phyloP scores from a whole-genome alignment of 2,888 invertebrate species.

The Brachyptera risi region DNA sequence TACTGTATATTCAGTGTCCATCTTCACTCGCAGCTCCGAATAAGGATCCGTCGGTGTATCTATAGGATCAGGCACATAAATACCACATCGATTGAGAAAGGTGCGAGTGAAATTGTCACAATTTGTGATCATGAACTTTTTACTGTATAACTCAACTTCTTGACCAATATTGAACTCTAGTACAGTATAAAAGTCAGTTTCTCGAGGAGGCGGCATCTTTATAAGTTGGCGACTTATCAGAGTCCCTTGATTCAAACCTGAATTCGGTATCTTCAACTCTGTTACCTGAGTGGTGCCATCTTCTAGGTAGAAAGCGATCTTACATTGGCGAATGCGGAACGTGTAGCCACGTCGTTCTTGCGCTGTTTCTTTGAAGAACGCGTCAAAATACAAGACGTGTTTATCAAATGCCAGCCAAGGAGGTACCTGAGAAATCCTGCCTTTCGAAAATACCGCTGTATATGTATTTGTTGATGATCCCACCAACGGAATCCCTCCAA shows the following conservation, averaged over 20 bases:
- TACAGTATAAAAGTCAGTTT: slow-evolving; percentile 74
- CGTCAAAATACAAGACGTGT: slow-evolving; percentile 74
- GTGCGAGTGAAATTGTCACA: slow-evolving; percentile 85
- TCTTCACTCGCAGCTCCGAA: slow-evolving; percentile 38
- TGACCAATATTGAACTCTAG: slow-evolving; percentile 83
- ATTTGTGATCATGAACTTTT: slow-evolving; percentile 73
- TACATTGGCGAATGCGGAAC: slow-evolving; percentile 71
- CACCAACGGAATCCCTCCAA: slow-evolving; percentile 53
- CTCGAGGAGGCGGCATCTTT: slow-evolving; percentile 65
- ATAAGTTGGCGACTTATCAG: slow-evolving; percentile 79
- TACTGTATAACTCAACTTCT: slow-evolving; percentile 75
- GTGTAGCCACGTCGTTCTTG: slow-evolving; percentile 66
- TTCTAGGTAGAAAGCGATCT: slow-evolving; percentile 82
- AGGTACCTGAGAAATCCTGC: slow-evolving; percentile 70
- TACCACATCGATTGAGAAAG: slow-evolving; percentile 80
- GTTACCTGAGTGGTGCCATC: slow-evolving; percentile 85
- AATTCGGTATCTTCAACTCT: neutral
- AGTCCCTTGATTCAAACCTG: slow-evolving; percentile 50
- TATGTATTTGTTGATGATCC: slow-evolving; percentile 51
- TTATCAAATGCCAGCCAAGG: slow-evolving; percentile 87
- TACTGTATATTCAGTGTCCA: slow-evolving; percentile 32
- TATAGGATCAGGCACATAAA: slow-evolving; percentile 71
- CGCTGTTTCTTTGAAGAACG: slow-evolving; percentile 73
- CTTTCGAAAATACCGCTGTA: slow-evolving; percentile 70
- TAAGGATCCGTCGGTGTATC: slow-evolving; percentile 50